Evolutionary conservation across 2,797 vertebrate genomes (phyloP), one percentile per base, ranked within the genome.

Genomic region (Loris lydekkerianus): DNA sequence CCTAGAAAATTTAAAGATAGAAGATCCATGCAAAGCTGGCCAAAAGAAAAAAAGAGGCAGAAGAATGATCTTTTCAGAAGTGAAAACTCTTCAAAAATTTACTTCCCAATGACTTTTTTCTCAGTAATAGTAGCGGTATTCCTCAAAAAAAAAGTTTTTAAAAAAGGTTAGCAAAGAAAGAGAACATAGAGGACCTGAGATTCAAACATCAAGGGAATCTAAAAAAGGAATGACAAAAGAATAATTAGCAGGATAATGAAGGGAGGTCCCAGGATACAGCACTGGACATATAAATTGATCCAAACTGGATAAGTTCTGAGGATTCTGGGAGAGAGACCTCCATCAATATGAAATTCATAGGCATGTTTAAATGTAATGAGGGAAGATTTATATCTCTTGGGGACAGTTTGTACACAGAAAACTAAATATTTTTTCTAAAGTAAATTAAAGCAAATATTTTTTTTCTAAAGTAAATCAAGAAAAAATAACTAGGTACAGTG

Each of bases 11-110:
- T 53, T 77, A 92, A 85, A 49, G 23, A 15, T 31, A n/a, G 49
- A 70, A 70, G n/a, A 43, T 63, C 27, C 27, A 63, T 63, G 61
- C 27, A 63, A 63, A 63, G 61, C 11, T 63, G 61, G 27, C 61
- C 25, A 63, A 63, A 63, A 63, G 10, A 11, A 61, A 61, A 61
- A 29, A 63, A 92, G 82, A 43, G 15, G 18, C 27, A n/a, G 43
- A 70, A 70, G 37, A 43, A 84, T 89, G 27, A 53, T 34, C 2
- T 83, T 89, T 94, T 87, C 27, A 70, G 58, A 95, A 95, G 77
- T 49, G 4, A 77, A 58, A 67, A 13, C 72, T 85, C 85, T 90
- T 73, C 8, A 29, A 86, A 96, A 86, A 21, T 80, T 67, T 63
- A 72, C 56, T 92, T 72, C 21, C 21, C 46, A 86, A 17, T 13